Base-by-base conservation (phyloP, 1,140 invertebrate species). In the Scaptomyza graminum region DNA sequence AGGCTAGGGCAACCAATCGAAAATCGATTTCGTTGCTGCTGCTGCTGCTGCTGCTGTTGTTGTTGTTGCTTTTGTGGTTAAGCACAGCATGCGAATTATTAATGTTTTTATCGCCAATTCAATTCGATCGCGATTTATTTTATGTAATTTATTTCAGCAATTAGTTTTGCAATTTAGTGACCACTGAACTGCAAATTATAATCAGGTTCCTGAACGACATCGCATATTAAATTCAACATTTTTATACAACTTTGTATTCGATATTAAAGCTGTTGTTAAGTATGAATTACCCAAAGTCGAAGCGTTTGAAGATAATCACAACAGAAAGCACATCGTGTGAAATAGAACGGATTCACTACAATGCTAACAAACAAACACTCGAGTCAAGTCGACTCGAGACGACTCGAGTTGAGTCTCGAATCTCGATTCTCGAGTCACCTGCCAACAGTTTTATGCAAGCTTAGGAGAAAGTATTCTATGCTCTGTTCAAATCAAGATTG, bases 71-170 rank as follows among this genome's bases (percentile, higher is more conserved):
- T 7, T 50, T 82, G 74, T 37, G 79, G 74, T 79, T 76, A 72
- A 79, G 68, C 69, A 68, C 72, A 64, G 64, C 79, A 76, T 76
- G 72, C 63, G 68, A 79, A 85, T 77, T 81, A 85, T 71, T 71
- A 49, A 61, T 62, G 56, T 87, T 87, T 75, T 77, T 87, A 87
- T 87, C 78, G 52, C 66, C 64, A 78, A 81, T 82, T 74, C 65
- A 85, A 72, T 85, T 75, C 82, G 67, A 87, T 85, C 76, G 82
- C 70, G 82, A 87, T 82, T 82, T 78, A 34, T 87, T 75, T 87
- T 72, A 87, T 81, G 75, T 65, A 87, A 82, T 87, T 79, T 87
- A 87, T 87, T 87, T 72, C 70, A 70, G 61, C 78, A 78, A 81
- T 87, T 22, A 63, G 28, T 63, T 83, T 50, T 69, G 66, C 63